Conservation (phyloP, 2,888 invertebrate species). For the Scaptomyza caliginosa region DNA sequence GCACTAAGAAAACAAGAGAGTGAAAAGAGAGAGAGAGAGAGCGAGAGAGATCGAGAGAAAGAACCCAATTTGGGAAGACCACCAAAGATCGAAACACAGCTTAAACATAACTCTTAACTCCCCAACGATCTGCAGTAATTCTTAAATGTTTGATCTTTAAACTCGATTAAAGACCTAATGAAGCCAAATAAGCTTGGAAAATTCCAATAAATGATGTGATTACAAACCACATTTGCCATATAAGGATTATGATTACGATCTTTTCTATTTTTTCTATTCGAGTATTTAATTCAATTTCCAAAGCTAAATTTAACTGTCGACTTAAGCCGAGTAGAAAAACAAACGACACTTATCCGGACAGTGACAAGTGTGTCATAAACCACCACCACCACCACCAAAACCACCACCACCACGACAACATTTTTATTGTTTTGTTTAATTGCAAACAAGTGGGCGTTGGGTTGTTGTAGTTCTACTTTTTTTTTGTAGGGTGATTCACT, state of each 20-base stretch:
- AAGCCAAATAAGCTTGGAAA: constrained; percentile 72
- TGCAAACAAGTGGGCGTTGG: constrained; percentile 62
- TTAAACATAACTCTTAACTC: constrained; percentile 55
- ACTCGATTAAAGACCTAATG: constrained; percentile 77
- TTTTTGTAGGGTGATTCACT: constrained; percentile 51
- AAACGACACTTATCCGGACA: constrained; percentile 75
- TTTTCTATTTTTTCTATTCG: constrained; percentile 19
- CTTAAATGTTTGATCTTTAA: constrained; percentile 35
- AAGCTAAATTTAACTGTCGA: constrained; percentile 77
- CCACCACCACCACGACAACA: constrained; percentile 24
- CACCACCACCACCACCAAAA: constrained; percentile 31
- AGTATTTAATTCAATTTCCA: constrained; percentile 62
- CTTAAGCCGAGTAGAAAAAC: constrained; percentile 55
- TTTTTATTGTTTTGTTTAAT: constrained; percentile 76
- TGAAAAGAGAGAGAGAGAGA: constrained; percentile 2
- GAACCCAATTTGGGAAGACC: constrained; percentile 45
- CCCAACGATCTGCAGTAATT: constrained; percentile 44
- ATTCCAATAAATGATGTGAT: constrained; percentile 74
- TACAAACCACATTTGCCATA: constrained; percentile 39
- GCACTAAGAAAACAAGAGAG: constrained; percentile 3
- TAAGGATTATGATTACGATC: constrained; percentile 46
- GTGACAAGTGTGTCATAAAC: constrained; percentile 64
- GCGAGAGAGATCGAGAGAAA: neutral
- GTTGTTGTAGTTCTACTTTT: constrained; percentile 3
- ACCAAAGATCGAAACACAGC: constrained; percentile 45